phyloP scores from a whole-genome alignment of 2,888 invertebrate genomes.

The Lasioglossum morio region DNA sequence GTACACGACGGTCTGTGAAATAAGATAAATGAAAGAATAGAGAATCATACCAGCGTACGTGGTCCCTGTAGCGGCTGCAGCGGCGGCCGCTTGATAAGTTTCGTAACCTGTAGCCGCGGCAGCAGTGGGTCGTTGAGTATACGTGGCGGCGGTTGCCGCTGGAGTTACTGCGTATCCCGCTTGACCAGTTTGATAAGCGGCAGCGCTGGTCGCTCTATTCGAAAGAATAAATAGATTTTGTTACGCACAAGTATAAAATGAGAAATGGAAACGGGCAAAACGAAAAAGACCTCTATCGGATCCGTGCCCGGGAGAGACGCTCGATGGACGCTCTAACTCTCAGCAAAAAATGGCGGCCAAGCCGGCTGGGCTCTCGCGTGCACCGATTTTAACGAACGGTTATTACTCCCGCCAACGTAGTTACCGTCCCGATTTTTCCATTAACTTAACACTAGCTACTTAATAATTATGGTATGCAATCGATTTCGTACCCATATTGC shows the following conservation, averaged over 20 bases:
- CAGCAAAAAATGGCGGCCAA: slow-evolving; percentile 79
- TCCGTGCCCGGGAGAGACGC: slow-evolving; percentile 66
- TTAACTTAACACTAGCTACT: slow-evolving; percentile 72
- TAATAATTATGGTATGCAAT: slow-evolving; percentile 72
- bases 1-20: background rate
- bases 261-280: slow-evolving; percentile 46
- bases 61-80: slow-evolving; percentile 92
- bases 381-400: slow-evolving; percentile 65
- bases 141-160: slow-evolving; percentile 93
- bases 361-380: slow-evolving; percentile 77
- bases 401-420: slow-evolving; percentile 59
- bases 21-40: background rate
- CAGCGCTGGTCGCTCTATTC: slow-evolving; percentile 89
- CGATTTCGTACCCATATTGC: slow-evolving; percentile 92
- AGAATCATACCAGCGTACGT: slow-evolving; percentile 86
- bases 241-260: slow-evolving; percentile 16
- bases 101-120: slow-evolving; percentile 92
- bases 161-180: slow-evolving; percentile 94
- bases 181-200: slow-evolving; percentile 93
- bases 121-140: slow-evolving; percentile 92
- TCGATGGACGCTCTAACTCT: slow-evolving; percentile 73
- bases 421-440: slow-evolving; percentile 55
- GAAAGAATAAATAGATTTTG: slow-evolving; percentile 48
- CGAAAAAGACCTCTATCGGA: slow-evolving; percentile 60
- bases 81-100: slow-evolving; percentile 90